Base-by-base conservation (phyloP, 2,797 vertebrate species). In the Natrix natrix region DNA sequence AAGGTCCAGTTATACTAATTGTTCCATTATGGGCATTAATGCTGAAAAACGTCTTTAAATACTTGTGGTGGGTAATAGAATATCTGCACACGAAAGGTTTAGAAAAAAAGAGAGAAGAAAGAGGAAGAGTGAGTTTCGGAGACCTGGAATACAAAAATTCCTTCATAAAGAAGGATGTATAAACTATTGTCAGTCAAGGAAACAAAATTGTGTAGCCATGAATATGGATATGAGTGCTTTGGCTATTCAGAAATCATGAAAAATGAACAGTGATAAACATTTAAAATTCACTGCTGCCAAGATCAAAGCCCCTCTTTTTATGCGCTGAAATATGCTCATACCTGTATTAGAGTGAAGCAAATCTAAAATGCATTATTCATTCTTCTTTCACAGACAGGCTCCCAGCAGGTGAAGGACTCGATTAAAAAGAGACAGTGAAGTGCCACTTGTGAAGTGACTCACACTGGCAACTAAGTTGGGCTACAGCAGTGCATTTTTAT, bases 11-110 rank as follows among this genome's bases (percentile, higher is more conserved):
- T 43, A 98, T 96, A 89, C 96, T 97, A 93, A 99, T 97, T 43
- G 98, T 98, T 94, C 99, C 99, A 95, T 98, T 98, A 94, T 98
- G 96, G 90, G 97, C 97, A 97, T 98, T 96, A 95, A 99, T 98
- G 97, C 95, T 97, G 97, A 99, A 99, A 93, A 97, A 94, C 95
- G 96, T 98, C 88, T 97, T 96, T 92, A 94, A 90, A 88, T 97
- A 95, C 1, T 93, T 97, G 92, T 95, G 97, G 92, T 97, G 97
- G 93, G 97, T 97, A 95, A 99, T 97, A 87, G 98, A 98, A 96
- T 99, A 99, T 97, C 99, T 99, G 96, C 14, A 97, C 92, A 92
- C 37, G 26, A 91, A 91, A 93, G 48, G 11, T 78, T 78, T 32
- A 52, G 48, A 7, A 0, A 3, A 37, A 37, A 93, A 87, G 0